Base-by-base conservation (phyloP, 2,113 vertebrate species). In the Gobius niger region DNA sequence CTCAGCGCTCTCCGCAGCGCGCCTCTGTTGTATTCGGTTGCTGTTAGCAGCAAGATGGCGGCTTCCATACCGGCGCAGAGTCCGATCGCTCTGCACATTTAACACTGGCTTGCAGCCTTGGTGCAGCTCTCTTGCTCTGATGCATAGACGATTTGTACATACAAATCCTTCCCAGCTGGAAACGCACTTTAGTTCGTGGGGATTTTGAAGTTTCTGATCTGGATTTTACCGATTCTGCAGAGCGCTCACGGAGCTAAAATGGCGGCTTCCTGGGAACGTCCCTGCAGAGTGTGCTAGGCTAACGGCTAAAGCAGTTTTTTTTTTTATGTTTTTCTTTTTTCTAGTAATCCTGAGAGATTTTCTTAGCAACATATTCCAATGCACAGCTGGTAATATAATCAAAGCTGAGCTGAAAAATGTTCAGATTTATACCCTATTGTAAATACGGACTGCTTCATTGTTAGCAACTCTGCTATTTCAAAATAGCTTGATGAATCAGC, bases 31-130 rank as follows among this genome's bases (percentile, higher is more conserved):
- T 60, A 68, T 84, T 44, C 63, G 64, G 71, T 77, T 65, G 73
- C 68, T 62, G 72, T 70, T 85, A 87, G 84, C 82, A 85, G 86
- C 90, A 92, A 92, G 91, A 93, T 93, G 92, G 92, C 91, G 90
- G 89, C 89, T 82, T 81, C 82, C 86, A 81, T 82, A 77, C 81
- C 81, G 66, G 78, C 73, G 73, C 77, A 63, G 57, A 42, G 75
- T 75, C 70, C 52, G 41, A 65, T 74, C 42, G 46, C 65, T 73
- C 61, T 67, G 79, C 72, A 54, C 41, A 63, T 81, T 71, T 89
- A 84, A 82, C 52, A 11, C 41, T 60, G 51, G 50, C 42, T 44
- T 16, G 1, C 46, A 44, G 41, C 57, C 57, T 14, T 34, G 6
- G 18, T 56, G 0, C 34, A 15, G 40, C 42, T 65, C 44, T 47